These are phyloP conservation scores for Listronotus oregonensis DNA, from an alignment of 1,140 invertebrate genomes.

Conservation along the genomic window DNA sequence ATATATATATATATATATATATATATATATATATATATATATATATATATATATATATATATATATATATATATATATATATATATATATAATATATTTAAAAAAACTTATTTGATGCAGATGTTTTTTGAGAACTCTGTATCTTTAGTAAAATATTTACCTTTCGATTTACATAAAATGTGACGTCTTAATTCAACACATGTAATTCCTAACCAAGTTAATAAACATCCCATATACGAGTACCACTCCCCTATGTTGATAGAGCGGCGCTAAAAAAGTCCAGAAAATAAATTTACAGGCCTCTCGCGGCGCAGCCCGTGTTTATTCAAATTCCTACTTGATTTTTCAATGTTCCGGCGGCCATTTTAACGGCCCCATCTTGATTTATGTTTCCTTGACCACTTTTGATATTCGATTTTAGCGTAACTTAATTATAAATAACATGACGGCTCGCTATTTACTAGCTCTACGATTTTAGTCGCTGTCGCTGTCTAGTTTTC, in stretches of 20 bases:
- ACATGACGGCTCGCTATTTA: conserved; percentile 9
- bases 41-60: too few relatives aligned
- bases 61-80: too few relatives aligned
- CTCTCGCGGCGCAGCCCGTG: conserved; percentile 10
- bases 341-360: conserved; percentile 3
- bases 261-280: neutral
- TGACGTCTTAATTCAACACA: too few relatives aligned
- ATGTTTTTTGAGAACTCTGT: too few relatives aligned
- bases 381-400: conserved; percentile 16
- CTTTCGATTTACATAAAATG: too few relatives aligned
- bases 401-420: conserved; percentile 12
- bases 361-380: conserved; percentile 11
- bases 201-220: too few relatives aligned
- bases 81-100: too few relatives aligned
- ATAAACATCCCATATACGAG: neutral
- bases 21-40: too few relatives aligned
- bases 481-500: too few relatives aligned
- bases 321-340: conserved; percentile 8
- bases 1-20: too few relatives aligned
- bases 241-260: conserved; percentile 7
- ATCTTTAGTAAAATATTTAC: too few relatives aligned
- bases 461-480: neutral
- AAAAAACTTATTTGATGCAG: too few relatives aligned
- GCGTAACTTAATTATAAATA: conserved; percentile 12
- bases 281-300: conserved; percentile 13